Base-by-base conservation (phyloP, 2,113 vertebrate genomes). In the Colius striatus region DNA sequence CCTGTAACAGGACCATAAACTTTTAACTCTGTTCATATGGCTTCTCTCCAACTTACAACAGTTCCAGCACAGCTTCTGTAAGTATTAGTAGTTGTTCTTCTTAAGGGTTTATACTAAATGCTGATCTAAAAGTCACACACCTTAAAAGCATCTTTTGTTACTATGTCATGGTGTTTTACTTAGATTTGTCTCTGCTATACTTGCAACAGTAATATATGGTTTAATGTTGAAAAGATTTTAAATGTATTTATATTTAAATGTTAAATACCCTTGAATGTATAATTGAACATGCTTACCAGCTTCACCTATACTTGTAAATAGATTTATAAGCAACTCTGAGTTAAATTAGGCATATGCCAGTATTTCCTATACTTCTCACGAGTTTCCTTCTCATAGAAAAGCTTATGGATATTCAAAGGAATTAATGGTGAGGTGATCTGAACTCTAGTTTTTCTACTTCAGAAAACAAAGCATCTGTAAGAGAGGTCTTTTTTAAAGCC, bases 31-130 rank as follows among this genome's bases (percentile, higher is more conserved):
- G 74, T 78, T 76, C 72, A 32, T 43, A 20, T 19, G 63, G 78
- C 82, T 86, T 90, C 93, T 80, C 54, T 95, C 76, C 55, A 75
- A 4, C 47, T 88, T 87, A 72, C 5, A 92, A 32, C 81, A 86
- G 55, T 36, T 77, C 70, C 82, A 45, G 47, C 60, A 0, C 16
- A 79, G 67, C 65, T 90, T 84, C 87, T 94, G 75, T 95, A 89
- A 95, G 92, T 90, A 90, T 41, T 58, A 53, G 78, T 58, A 43
- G 47, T 27, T 70, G 38, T 84, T 76, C 60, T 67, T 77, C 25
- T 43, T 67, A 47, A 32, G 67, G 60, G n/a, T 70, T 80, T 88
- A 41, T 32, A 13, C 16, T 66, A 60, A 72, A 62, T 67, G 63
- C 54, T 92, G 29, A 71, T 57, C 34, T 63, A 23, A n/a, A 75